Evolutionary conservation across 2,888 invertebrate species (phyloP).

Genomic region (Norana najaformis): DNA sequence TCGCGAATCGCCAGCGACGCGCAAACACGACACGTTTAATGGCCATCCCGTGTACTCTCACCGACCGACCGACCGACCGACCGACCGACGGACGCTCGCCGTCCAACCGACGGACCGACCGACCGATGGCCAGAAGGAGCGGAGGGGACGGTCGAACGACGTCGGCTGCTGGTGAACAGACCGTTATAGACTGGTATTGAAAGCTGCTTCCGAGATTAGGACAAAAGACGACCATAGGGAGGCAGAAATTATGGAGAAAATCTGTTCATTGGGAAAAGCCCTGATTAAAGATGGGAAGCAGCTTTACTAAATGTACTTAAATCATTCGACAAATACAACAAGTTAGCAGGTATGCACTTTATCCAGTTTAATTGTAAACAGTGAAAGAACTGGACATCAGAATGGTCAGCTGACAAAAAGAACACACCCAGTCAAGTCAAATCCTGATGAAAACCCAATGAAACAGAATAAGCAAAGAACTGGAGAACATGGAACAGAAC

Average conservation of each 20-base stretch:
- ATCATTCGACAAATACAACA: background rate
- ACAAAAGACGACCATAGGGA: background rate
- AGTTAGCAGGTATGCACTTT: too few species aligned
- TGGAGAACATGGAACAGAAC: too few species aligned
- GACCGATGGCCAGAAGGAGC: background rate
- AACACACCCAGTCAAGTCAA: too few species aligned
- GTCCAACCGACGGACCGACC: background rate
- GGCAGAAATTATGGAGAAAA: background rate
- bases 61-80: background rate
- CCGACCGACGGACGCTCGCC: background rate
- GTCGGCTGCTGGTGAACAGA: background rate
- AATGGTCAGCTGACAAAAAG: too few species aligned
- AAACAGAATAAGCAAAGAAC: background rate
- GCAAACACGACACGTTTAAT: conserved; percentile 23
- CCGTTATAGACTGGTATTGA: background rate
- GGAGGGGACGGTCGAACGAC: background rate
- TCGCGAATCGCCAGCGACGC: background rate
- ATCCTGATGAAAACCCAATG: background rate
- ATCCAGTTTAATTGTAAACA: too few species aligned
- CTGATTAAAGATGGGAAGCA: background rate
- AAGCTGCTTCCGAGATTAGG: background rate
- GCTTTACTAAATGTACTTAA: conserved; percentile 6
- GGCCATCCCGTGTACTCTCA: conserved; percentile 15
- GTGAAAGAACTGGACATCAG: too few species aligned
- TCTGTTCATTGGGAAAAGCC: background rate